Evolutionary conservation across 2,888 invertebrate genomes (phyloP), one percentile per base, ranked within the genome.

Genomic region (Sarcophaga rosellei): DNA sequence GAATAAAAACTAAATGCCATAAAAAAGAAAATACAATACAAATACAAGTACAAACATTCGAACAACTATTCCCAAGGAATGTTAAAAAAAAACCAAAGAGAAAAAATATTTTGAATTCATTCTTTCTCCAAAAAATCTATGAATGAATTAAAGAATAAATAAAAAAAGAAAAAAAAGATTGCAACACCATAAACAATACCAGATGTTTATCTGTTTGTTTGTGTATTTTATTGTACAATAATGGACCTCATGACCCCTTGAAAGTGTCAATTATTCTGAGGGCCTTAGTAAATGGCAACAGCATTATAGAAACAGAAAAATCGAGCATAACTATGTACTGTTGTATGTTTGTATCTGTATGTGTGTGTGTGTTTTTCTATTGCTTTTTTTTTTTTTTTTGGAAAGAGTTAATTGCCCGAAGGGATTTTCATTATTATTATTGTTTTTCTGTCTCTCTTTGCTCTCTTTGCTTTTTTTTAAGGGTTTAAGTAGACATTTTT

Each of bases 191-290:
- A 63, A 8, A 57, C 4, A 62, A 70, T 35, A 63, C 70, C 53
- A 63, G 45, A 35, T 65, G n/a, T 65, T 72, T 17, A 1, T 44
- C 4, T 61, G 20, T 44, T 66, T 68, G 23, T 12, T 61, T 76
- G 20, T 15, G 11, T n/a, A 8, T 53, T 53, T 53, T 53, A 53
- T 53, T 53, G 12, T 53, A 53, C 17, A 53, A 47, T 6, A 78
- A 69, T 45, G 45, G 25, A 66, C 23, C 47, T 74, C 62, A 44
- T 69, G 74, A 75, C 74, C 62, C 62, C 62, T 21, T 63, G 44
- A 17, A 69, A 75, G 44, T 69, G 75, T 81, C 81, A 81, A 69
- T 75, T 81, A 53, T 75, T 75, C 12, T 74, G 62, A n/a, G 69
- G 35, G 11, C 69, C 57, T 81, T 44, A 44, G 12, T n/a, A 53